Conservation (phyloP, 2,113 vertebrate genomes). For the Oreochromis spilurus region DNA sequence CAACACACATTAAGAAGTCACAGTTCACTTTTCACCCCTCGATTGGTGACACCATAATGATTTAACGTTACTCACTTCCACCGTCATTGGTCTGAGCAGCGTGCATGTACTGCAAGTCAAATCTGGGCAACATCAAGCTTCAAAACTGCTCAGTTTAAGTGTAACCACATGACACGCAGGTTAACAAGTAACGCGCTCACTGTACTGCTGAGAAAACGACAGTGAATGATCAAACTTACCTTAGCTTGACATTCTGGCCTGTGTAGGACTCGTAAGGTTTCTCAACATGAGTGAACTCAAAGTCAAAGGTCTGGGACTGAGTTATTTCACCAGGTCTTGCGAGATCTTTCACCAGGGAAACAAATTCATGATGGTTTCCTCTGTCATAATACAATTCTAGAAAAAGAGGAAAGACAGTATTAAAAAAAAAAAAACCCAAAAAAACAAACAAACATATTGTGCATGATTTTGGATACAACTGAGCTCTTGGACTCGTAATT, state of each 20-base stretch:
- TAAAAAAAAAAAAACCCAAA: background rate
- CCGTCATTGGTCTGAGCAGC: background rate
- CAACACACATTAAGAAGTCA: background rate
- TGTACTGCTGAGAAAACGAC: background rate
- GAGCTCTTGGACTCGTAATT: background rate
- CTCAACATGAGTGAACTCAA: slow-evolving; percentile 97
- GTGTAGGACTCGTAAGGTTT: slow-evolving; percentile 98
- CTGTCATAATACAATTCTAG: slow-evolving; percentile 96
- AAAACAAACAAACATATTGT: background rate
- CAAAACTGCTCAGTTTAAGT: background rate
- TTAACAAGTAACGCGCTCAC: background rate
- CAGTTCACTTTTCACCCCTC: background rate
- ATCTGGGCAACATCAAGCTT: background rate
- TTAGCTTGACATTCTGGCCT: slow-evolving; percentile 94
- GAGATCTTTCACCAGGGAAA: slow-evolving; percentile 95
- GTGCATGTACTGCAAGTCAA: background rate
- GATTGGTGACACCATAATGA: background rate
- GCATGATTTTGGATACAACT: background rate
- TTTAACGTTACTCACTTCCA: background rate
- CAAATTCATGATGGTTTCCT: slow-evolving; percentile 97
- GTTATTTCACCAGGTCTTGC: slow-evolving; percentile 93
- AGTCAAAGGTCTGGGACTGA: slow-evolving; percentile 93
- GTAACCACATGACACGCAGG: background rate
- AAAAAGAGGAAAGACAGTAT: background rate
- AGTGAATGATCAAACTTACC: slow-evolving; percentile 71